These are phyloP conservation scores for Barbus barbus DNA, from an alignment of 2,113 vertebrate species.

Conservation along the genomic window DNA sequence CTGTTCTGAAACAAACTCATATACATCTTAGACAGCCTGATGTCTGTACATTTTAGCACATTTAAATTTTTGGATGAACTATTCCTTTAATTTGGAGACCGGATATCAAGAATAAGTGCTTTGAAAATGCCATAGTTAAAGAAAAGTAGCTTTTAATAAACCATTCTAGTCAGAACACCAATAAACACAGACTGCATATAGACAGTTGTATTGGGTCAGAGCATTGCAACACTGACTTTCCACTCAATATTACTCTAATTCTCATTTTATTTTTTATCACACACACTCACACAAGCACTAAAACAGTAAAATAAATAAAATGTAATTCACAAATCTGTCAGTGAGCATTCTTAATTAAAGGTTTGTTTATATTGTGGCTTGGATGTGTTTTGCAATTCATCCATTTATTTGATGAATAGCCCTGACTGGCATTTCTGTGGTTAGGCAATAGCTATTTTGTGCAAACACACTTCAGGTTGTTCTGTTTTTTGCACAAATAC, in stretches of 20 bases:
- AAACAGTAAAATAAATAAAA: background rate
- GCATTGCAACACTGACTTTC: background rate
- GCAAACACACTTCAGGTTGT: conserved; percentile 33
- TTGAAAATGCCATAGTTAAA: background rate
- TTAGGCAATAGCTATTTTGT: conserved; percentile 17
- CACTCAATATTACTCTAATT: background rate
- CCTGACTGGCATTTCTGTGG: conserved; percentile 38
- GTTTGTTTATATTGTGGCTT: background rate
- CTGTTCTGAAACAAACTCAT: no score
- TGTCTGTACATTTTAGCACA: background rate
- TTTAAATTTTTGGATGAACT: background rate
- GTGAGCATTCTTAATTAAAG: background rate
- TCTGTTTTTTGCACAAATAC: background rate
- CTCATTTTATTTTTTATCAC: background rate
- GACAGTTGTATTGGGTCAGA: conserved; percentile 2
- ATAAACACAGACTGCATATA: conserved; percentile 1
- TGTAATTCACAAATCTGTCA: conserved; percentile 5
- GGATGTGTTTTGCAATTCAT: conserved; percentile 36
- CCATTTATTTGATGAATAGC: conserved; percentile 35
- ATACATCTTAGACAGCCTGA: background rate
- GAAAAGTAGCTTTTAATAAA: background rate
- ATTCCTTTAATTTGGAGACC: background rate
- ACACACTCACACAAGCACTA: background rate
- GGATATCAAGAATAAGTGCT: background rate
- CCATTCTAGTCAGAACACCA: background rate